Conservation (phyloP, 2,113 vertebrate species). For the Nibea albiflora region DNA sequence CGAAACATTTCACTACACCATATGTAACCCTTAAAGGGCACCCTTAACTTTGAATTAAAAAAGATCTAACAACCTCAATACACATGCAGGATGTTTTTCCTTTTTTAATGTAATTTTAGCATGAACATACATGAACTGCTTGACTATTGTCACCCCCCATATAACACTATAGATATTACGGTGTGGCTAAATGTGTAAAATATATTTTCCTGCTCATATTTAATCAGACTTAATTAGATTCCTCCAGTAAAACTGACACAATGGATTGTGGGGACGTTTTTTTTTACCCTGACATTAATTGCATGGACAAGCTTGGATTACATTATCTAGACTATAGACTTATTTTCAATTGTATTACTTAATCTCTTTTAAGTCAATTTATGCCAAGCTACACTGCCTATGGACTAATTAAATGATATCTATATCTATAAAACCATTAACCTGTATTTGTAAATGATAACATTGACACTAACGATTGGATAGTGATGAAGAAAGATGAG, state of each 20-base stretch:
- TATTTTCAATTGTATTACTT: conserved; percentile 3
- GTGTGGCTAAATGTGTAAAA: not conserved
- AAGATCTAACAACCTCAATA: not conserved
- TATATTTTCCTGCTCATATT: not conserved
- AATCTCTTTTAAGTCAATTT: not conserved
- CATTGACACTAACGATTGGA: not conserved
- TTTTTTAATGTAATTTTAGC: not conserved
- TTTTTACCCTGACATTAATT: not conserved
- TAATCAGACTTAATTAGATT: not conserved
- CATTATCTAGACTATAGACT: not conserved
- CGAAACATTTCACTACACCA: not conserved
- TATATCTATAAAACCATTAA: not conserved
- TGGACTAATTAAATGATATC: not conserved
- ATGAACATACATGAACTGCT: not conserved
- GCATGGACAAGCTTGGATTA: not conserved
- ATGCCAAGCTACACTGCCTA: not conserved
- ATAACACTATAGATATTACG: not conserved
- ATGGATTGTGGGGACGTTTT: not conserved
- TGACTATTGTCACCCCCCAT: not conserved
- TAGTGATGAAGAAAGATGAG: not conserved
- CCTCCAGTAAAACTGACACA: not conserved
- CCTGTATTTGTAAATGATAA: conserved; percentile 3
- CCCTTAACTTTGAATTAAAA: not conserved
- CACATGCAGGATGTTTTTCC: not conserved
- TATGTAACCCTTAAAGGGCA: not conserved